phyloP scores from a whole-genome alignment of 1,140 invertebrate genomes.

The Leguminivora glycinivorella region DNA sequence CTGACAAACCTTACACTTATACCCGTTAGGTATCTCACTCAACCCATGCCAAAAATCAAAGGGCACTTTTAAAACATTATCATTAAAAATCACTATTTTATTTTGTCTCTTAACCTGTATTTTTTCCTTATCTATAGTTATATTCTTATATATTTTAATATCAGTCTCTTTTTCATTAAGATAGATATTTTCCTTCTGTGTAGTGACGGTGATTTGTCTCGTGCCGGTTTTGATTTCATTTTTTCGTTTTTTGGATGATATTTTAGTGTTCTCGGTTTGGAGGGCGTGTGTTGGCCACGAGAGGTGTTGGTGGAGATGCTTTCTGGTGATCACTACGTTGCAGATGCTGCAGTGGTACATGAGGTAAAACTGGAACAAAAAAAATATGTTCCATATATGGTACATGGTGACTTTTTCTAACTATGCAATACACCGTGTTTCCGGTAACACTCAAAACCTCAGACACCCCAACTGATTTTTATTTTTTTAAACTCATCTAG shows the following conservation, averaged over 20 bases:
- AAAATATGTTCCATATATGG: not conserved
- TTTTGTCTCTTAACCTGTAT: constrained; percentile 22
- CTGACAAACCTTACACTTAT: constrained; percentile 34
- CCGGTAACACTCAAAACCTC: no score
- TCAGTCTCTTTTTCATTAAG: constrained; percentile 27
- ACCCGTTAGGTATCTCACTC: not conserved
- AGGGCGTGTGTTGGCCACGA: constrained; percentile 20
- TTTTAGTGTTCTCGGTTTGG: not conserved
- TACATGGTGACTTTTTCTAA: no score
- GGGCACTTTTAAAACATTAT: constrained; percentile 30
- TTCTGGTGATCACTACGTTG: constrained; percentile 34
- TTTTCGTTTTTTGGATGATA: not conserved
- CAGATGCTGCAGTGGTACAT: constrained; percentile 33
- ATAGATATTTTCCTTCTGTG: constrained; percentile 33
- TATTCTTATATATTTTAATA: constrained; percentile 22
- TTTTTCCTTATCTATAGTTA: constrained; percentile 17
- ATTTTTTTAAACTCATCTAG: no score
- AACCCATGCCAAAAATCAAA: constrained; percentile 43
- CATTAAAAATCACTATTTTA: constrained; percentile 37
- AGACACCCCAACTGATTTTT: no score
- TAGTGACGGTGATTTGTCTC: not conserved
- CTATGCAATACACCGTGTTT: no score
- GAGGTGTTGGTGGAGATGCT: constrained; percentile 28
- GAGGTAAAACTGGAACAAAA: constrained; percentile 31
- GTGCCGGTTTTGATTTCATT: constrained; percentile 34